Percentiles rank a stretch among this genome's conserved stretches.
Evolutionary conservation across 2,113 vertebrate genomes (phyloP).

Genomic region (Tautogolabrus adspersus): DNA sequence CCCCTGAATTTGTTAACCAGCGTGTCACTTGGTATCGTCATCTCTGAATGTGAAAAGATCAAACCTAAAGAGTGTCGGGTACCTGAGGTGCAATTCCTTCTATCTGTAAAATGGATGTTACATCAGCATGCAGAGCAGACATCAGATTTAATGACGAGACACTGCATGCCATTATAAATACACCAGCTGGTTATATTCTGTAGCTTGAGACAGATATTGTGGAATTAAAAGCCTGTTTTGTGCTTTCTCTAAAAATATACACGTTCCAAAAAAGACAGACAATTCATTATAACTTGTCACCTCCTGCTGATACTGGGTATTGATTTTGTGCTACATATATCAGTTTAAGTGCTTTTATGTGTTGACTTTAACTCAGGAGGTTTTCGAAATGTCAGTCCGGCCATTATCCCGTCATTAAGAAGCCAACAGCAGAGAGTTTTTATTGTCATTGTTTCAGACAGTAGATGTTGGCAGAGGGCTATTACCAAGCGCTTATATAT

Average conservation of each 20-base stretch:
- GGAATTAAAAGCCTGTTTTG: background rate
- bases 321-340: background rate
- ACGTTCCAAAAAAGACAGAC: background rate
- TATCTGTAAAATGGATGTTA: constrained; percentile 51
- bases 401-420: background rate
- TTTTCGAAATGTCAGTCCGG: background rate
- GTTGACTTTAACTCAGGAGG: background rate
- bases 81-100: constrained; percentile 51
- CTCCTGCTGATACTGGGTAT: background rate
- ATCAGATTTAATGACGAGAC: constrained; percentile 28
- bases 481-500: background rate
- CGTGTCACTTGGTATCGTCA: constrained; percentile 42
- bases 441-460: background rate
- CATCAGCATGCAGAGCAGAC: constrained; percentile 40
- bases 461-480: background rate
- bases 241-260: too few relatives aligned
- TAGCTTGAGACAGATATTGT: background rate
- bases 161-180: background rate
- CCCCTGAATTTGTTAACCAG: constrained; percentile 49
- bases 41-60: constrained; percentile 40
- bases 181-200: background rate
- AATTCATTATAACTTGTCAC: background rate
- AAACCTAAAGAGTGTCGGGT: constrained; percentile 43
- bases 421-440: background rate
- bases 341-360: background rate